A percentile compares a stretch with the other conserved stretches of the same genome.
These are phyloP conservation scores for Heliothis subflexa DNA, from an alignment of 1,140 invertebrate species.

Conservation along the genomic window DNA sequence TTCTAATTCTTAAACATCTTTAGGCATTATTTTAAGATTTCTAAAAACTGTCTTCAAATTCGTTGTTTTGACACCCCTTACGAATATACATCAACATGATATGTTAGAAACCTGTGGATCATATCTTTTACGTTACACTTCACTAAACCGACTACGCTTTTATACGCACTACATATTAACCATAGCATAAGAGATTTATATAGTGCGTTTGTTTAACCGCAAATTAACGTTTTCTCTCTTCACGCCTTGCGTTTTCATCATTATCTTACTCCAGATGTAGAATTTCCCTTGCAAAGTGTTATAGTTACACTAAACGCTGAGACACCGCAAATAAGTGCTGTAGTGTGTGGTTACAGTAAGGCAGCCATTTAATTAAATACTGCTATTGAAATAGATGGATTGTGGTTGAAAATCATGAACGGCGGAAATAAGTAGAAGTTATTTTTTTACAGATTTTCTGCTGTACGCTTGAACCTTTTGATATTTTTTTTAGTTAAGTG, in stretches of 20 bases:
- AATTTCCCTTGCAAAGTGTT: neutral
- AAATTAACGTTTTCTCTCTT: neutral
- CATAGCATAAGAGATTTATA: no score
- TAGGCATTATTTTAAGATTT: no score
- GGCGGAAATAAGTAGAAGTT: neutral
- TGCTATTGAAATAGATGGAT: neutral
- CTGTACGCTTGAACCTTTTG: no score
- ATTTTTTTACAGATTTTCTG: no score
- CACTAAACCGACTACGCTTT: neutral
- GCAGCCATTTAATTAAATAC: neutral
- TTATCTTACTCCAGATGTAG: neutral
- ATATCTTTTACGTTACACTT: neutral
- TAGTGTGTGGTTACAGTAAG: slow-evolving; percentile 19
- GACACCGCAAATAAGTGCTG: neutral
- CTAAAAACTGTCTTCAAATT: no score
- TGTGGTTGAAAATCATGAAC: slow-evolving; percentile 3
- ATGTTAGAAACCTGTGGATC: neutral
- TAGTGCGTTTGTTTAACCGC: no score
- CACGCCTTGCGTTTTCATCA: neutral
- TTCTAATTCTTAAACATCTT: no score
- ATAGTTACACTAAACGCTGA: neutral
- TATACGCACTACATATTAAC: neutral
- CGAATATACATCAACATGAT: neutral
- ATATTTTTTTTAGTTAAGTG: no score
- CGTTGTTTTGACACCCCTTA: no score